A percentile compares a stretch with the other conserved stretches of the same genome.
These are phyloP conservation scores for Cryptus armator DNA, from an alignment of 2,888 invertebrate species.

Conservation along the genomic window DNA sequence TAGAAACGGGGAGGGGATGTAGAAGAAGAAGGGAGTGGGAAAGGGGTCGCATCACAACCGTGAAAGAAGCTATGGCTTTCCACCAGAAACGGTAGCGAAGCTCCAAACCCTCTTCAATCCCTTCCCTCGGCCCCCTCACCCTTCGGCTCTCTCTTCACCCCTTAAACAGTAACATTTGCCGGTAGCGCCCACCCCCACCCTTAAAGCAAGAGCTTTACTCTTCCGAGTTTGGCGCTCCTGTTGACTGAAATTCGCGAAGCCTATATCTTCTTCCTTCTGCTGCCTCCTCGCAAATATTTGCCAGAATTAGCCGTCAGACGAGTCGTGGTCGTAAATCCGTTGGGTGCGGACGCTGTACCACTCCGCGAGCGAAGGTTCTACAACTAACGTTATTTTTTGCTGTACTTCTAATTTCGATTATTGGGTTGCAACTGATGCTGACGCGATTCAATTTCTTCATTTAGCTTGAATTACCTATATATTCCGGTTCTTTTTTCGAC, in stretches of 20 bases:
- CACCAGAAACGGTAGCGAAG: conserved; percentile 64
- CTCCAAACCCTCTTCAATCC: conserved; percentile 58
- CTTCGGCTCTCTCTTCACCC: conserved; percentile 55
- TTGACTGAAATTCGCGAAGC: conserved; percentile 74
- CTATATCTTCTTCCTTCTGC: conserved; percentile 70
- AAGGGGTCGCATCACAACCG: conserved; percentile 20
- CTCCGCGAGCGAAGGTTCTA: not conserved
- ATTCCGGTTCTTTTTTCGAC: not conserved
- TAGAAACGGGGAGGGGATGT: conserved; percentile 19
- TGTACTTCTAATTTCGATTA: not conserved
- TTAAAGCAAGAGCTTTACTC: conserved; percentile 50
- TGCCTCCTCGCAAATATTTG: conserved; percentile 84
- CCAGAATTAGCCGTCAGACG: conserved; percentile 78
- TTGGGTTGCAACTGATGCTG: not conserved
- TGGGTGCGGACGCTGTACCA: conserved; percentile 41
- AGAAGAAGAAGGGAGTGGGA: conserved; percentile 2
- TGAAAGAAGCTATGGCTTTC: conserved; percentile 44
- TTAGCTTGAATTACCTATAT: not conserved
- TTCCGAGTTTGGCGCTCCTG: conserved; percentile 57
- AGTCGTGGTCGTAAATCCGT: conserved; percentile 69
- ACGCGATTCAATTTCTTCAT: not conserved
- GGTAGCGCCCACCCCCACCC: conserved; percentile 25
- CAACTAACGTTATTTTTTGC: not conserved
- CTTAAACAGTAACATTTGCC: conserved; percentile 41
- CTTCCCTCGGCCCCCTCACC: conserved; percentile 60